These are phyloP conservation scores for Invenusta paracnida DNA, from an alignment of 2,888 invertebrate species.

Conservation along the genomic window DNA sequence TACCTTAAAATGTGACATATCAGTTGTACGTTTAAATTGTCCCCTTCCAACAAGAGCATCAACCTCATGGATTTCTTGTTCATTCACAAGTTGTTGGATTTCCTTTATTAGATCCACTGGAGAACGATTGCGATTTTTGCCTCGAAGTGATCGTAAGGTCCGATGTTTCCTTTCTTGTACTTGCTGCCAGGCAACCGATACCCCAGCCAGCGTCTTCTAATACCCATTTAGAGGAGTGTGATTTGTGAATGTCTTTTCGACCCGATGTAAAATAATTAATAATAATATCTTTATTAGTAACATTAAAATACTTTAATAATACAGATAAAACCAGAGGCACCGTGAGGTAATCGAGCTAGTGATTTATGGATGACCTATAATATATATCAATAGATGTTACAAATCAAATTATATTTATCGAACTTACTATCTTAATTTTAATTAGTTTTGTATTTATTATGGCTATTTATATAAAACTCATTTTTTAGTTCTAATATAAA, in stretches of 20 bases:
- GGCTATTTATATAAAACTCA: neutral
- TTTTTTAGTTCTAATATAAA: neutral
- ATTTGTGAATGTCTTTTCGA: neutral
- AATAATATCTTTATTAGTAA: neutral
- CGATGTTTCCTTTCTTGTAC: neutral
- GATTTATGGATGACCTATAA: neutral
- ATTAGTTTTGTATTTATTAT: neutral
- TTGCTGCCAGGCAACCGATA: conserved; percentile 3
- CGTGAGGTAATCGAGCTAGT: neutral
- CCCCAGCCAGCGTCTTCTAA: neutral
- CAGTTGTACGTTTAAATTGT: neutral
- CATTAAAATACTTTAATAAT: neutral
- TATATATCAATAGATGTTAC: neutral
- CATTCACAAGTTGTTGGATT: neutral
- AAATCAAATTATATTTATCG: neutral
- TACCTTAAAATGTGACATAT: neutral
- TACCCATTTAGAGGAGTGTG: neutral
- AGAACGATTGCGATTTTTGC: neutral
- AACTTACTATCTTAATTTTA: conserved; percentile 6
- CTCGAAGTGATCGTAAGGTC: neutral
- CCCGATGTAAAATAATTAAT: neutral
- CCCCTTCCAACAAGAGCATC: neutral
- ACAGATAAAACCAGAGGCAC: too few species aligned
- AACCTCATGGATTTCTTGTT: neutral
- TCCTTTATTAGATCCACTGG: neutral